phyloP scores from a whole-genome alignment of 2,888 invertebrate genomes.

The Caenorhabditis virilis region DNA sequence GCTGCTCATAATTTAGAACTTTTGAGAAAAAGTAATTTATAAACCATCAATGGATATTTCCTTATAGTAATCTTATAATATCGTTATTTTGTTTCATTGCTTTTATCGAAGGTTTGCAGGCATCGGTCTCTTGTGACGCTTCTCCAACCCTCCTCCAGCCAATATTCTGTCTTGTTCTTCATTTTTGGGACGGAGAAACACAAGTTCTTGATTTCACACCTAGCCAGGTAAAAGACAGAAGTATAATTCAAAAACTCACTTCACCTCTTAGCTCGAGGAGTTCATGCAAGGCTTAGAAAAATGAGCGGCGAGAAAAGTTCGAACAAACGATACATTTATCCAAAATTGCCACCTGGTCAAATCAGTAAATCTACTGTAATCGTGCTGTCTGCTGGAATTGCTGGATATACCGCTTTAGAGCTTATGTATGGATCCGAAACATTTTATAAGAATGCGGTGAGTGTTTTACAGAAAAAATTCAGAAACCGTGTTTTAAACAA shows the following conservation, averaged over 20 bases:
- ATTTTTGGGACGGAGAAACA: slow-evolving; percentile 34
- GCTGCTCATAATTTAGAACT: too few species aligned
- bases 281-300: slow-evolving; percentile 12
- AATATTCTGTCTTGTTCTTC: slow-evolving; percentile 34
- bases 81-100: too few species aligned
- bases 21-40: too few species aligned
- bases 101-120: slow-evolving; percentile 22
- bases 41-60: too few species aligned
- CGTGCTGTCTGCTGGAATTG: slow-evolving; percentile 33
- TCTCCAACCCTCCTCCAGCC: slow-evolving; percentile 26
- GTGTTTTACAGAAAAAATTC: slow-evolving; percentile 3
- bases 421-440: slow-evolving; percentile 55
- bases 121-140: slow-evolving; percentile 18
- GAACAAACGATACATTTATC: slow-evolving; percentile 26
- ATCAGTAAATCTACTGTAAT: slow-evolving; percentile 47
- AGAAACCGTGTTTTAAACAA: not conserved
- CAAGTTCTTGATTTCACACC: slow-evolving; percentile 43
- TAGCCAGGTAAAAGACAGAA: slow-evolving; percentile 24
- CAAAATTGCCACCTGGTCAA: slow-evolving; percentile 49
- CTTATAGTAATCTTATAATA: too few species aligned
- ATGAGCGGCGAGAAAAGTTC: slow-evolving; percentile 9
- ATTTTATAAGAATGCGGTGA: slow-evolving; percentile 60
- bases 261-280: slow-evolving; percentile 18
- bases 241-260: not conserved
- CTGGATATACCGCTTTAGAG: slow-evolving; percentile 47